These are phyloP conservation scores for Mionectes olivaceus DNA, from an alignment of 2,797 vertebrate species.

Conservation along the genomic window DNA sequence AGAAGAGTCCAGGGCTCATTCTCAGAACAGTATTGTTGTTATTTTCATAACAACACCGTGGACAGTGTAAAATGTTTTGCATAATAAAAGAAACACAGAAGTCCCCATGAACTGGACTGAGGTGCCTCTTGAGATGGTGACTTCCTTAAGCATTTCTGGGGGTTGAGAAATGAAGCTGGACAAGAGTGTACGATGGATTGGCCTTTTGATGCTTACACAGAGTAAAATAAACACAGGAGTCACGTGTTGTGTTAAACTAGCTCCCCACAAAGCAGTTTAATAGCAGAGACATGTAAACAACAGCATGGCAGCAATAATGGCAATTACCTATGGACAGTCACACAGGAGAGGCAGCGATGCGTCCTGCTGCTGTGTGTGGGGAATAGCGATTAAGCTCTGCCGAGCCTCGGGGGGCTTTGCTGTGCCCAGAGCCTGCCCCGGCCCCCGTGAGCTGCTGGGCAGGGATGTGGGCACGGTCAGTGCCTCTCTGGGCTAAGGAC, in stretches of 20 bases:
- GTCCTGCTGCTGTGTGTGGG: neutral
- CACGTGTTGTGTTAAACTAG: neutral
- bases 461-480: fast-evolving
- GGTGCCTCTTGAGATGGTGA: neutral
- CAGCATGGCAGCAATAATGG: neutral
- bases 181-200: neutral
- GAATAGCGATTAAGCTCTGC: neutral
- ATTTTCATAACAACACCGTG: neutral
- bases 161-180: neutral
- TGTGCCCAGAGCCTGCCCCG: fast-evolving
- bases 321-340: neutral
- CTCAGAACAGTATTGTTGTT: neutral
- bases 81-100: neutral
- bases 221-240: neutral
- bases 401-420: fast-evolving
- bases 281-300: neutral
- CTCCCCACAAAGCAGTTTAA: neutral
- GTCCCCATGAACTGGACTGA: neutral
- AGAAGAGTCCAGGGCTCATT: neutral
- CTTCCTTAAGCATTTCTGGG: neutral
- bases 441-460: neutral
- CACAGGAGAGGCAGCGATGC: neutral
- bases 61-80: neutral
- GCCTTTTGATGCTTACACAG: neutral
- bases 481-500: neutral